Evolutionary conservation across 2,888 invertebrate species (phyloP), one percentile per base, ranked within the genome.

Genomic region (Coelogynopora nodosa): DNA sequence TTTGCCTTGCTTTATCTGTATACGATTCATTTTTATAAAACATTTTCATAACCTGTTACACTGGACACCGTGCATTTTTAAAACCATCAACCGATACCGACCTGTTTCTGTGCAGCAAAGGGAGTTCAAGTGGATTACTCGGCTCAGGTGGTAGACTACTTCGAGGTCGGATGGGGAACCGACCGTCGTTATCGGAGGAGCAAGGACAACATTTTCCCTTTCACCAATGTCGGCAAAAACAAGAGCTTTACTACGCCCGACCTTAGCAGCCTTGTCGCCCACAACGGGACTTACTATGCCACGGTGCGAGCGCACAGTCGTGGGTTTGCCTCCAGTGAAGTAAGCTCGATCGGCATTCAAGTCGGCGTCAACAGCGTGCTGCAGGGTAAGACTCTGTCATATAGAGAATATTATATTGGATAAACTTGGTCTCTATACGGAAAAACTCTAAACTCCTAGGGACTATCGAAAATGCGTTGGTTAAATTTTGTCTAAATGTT

Each of bases 131-230:
- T 74, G 18, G 74, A 74, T 26, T 74, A 74, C 27, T 13, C 74
- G 23, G 5, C 89, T 67, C 89, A 90, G 67, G 85, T 87, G 31
- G 87, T 90, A 0, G 85, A 87, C 0, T 88, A 88, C 84, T 90
- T 90, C 81, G 89, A 89, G 84, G 89, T 90, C 49, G 90, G 89
- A 23, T 49, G 89, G 0, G 90, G 90, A 30, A 89, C 89, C 28
- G 90, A 90, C 85, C 87, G 90, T 84, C 86, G 89, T 30, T 89
- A 89, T 83, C 88, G 88, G 23, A 87, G 88, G 10, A 89, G 90
- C 18, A 88, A 89, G 28, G 87, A 89, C 67, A 89, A 90, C 82
- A 85, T 90, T 28, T 88, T 89, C 0, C 89, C 90, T 13, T 90
- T 89, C 84, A 88, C 88, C 10, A 88, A 89, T 84, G 89, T 89